Evolutionary conservation across 2,797 vertebrate species (phyloP).

Genomic region (Mormyrus proboscirostris): DNA sequence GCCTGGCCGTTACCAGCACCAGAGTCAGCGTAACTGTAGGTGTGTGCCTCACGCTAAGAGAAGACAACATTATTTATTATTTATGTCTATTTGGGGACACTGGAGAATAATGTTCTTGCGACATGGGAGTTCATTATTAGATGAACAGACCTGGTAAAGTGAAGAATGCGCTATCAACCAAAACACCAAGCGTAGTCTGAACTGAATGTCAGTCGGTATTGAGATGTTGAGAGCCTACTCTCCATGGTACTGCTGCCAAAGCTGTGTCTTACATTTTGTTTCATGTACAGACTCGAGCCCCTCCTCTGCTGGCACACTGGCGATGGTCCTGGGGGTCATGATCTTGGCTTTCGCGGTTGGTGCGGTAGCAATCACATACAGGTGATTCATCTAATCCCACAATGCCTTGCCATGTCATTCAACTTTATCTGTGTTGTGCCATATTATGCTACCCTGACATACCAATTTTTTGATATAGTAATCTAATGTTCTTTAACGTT

Average conservation of each 20-base stretch:
- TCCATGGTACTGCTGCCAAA: not conserved
- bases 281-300: slow-evolving; percentile 47
- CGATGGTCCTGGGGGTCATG: slow-evolving; percentile 62
- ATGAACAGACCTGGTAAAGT: not conserved
- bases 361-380: slow-evolving; percentile 68
- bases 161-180: not conserved
- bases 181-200: not conserved
- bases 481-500: not conserved
- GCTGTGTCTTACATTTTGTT: slow-evolving; percentile 25
- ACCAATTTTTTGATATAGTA: not conserved
- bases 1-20: slow-evolving; percentile 77
- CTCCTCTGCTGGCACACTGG: slow-evolving; percentile 55
- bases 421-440: not conserved
- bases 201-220: not conserved
- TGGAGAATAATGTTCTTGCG: not conserved
- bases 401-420: not conserved
- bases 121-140: not conserved
- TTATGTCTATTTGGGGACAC: not conserved
- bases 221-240: not conserved
- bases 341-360: slow-evolving; percentile 60
- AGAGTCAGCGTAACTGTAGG: slow-evolving; percentile 73
- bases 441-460: not conserved
- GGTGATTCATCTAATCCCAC: slow-evolving; percentile 48
- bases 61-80: not conserved
- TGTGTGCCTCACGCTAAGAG: slow-evolving; percentile 33